Conservation (phyloP, 2,888 invertebrate species). For the Ectobius pallidus region DNA sequence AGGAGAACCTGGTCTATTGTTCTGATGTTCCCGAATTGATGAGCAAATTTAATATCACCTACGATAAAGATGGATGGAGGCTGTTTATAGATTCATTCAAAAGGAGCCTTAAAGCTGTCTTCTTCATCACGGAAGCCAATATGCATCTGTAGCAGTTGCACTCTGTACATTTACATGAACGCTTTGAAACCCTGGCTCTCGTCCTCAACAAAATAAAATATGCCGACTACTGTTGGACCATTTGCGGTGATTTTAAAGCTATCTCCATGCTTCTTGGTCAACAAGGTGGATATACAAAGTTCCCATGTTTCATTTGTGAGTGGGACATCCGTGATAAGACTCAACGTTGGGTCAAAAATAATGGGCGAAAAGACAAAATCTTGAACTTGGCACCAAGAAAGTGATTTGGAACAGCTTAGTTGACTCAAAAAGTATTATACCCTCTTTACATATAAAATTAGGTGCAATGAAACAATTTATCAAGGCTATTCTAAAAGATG, state of each 20-base stretch:
- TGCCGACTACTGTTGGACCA: not conserved
- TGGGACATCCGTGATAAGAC: not conserved
- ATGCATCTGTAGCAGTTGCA: not conserved
- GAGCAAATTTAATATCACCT: too few relatives aligned
- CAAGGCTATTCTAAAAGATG: too few relatives aligned
- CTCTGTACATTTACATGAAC: not conserved
- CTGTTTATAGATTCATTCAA: not conserved
- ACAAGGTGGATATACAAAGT: not conserved
- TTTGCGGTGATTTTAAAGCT: not conserved
- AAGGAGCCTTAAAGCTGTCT: not conserved
- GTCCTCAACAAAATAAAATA: not conserved
- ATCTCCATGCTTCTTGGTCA: not conserved
- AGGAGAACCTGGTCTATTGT: too few relatives aligned
- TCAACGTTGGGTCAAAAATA: slow-evolving; percentile 3
- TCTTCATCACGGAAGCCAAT: not conserved
- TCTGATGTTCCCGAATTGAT: too few relatives aligned
- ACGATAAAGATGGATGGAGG: not conserved
- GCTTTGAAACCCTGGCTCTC: not conserved
- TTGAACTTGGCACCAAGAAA: not conserved
- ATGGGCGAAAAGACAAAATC: not conserved
- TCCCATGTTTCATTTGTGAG: not conserved
- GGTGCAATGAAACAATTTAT: too few relatives aligned
- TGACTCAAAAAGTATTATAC: not conserved
- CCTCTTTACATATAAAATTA: not conserved
- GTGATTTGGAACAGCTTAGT: not conserved